phyloP scores from a whole-genome alignment of 2,113 vertebrate species.

The Vicugna pacos region DNA sequence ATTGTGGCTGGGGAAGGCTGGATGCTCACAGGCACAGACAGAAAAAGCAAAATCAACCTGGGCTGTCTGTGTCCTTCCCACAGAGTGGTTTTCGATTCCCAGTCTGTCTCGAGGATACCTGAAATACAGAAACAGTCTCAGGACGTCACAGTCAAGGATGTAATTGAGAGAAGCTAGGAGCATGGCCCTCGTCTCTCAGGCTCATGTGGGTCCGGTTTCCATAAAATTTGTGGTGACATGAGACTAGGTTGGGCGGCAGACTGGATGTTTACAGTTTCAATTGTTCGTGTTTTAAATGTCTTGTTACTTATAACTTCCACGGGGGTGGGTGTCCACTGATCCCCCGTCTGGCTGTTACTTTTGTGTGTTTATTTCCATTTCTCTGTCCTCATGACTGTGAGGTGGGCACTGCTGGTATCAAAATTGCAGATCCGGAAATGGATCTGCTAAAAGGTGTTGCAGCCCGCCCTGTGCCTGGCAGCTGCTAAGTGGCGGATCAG shows the following conservation, averaged over 20 bases:
- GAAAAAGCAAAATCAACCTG: neutral
- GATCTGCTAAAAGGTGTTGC: neutral
- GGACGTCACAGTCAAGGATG: neutral
- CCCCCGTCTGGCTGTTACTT: neutral
- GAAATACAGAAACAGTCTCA: neutral
- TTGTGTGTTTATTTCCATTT: neutral
- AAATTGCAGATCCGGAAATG: neutral
- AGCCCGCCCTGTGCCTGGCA: neutral
- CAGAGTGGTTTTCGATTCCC: neutral
- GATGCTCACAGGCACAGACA: neutral
- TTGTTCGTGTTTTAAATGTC: neutral
- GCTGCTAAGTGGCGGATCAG: neutral
- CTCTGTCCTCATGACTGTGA: neutral
- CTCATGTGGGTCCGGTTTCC: neutral
- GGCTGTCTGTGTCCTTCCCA: neutral
- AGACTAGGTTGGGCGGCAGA: neutral
- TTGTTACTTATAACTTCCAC: neutral
- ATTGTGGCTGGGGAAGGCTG: neutral
- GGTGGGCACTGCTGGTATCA: neutral
- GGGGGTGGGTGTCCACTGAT: neutral
- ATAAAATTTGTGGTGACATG: neutral
- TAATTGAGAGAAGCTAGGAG: neutral
- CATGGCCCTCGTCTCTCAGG: neutral
- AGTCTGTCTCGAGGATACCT: neutral
- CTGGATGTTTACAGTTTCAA: neutral